phyloP scores from a whole-genome alignment of 2,888 invertebrate genomes.

The Stramonita haemastoma region DNA sequence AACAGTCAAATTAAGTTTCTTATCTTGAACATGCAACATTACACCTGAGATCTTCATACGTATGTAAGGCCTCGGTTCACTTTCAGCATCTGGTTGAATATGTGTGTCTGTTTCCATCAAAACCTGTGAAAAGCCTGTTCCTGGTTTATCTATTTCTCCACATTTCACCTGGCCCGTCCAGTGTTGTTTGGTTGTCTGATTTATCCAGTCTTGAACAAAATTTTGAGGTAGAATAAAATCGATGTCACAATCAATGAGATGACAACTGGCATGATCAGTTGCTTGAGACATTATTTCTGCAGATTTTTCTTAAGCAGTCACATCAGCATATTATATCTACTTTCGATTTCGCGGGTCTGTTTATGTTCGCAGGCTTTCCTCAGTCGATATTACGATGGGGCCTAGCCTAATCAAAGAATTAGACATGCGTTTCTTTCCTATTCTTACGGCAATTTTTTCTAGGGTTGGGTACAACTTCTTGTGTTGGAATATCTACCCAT shows the following conservation, averaged over 20 bases:
- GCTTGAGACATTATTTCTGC: not conserved
- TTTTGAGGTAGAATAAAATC: slow-evolving; percentile 15
- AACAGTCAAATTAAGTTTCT: not conserved
- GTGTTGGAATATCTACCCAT: too few relatives aligned
- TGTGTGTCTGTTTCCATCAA: not conserved
- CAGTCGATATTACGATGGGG: too few relatives aligned
- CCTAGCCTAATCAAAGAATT: too few relatives aligned
- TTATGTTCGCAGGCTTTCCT: too few relatives aligned
- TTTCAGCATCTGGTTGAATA: not conserved
- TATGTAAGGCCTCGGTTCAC: not conserved
- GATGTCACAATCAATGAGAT: not conserved
- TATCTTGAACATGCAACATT: not conserved
- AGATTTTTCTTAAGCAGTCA: too few relatives aligned
- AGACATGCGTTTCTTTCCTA: too few relatives aligned
- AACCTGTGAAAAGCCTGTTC: not conserved
- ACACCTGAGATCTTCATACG: not conserved
- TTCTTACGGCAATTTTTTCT: too few relatives aligned
- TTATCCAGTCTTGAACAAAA: slow-evolving; percentile 22
- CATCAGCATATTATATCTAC: too few relatives aligned
- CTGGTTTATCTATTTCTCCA: not conserved
- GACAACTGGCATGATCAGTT: too few relatives aligned
- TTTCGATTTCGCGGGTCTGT: too few relatives aligned
- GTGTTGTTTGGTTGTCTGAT: not conserved
- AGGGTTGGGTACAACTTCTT: too few relatives aligned
- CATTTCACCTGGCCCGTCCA: slow-evolving; percentile 15